Evolutionary conservation across 2,888 invertebrate genomes (phyloP).

Genomic region (Ceraclea dissimilis): DNA sequence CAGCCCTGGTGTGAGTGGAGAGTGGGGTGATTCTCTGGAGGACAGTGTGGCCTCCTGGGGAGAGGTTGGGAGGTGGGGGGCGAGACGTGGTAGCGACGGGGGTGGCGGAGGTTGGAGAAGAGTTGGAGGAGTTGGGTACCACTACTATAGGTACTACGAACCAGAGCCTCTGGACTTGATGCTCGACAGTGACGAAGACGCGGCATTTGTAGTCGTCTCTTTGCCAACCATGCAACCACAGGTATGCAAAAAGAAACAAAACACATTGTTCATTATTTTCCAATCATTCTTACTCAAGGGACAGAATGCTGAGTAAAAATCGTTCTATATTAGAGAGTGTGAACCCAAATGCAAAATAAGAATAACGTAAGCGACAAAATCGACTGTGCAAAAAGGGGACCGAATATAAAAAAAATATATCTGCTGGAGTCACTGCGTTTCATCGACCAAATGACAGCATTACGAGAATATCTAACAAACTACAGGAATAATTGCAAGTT

Average conservation of each 20-base stretch:
- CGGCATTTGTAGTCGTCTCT: slow-evolving; percentile 59
- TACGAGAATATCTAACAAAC: too few relatives aligned
- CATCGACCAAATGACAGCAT: too few relatives aligned
- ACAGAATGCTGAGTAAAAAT: too few relatives aligned
- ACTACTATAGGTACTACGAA: slow-evolving; percentile 41
- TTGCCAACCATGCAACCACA: slow-evolving; percentile 52
- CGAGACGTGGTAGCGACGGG: slow-evolving; percentile 16
- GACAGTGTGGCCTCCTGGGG: slow-evolving; percentile 15
- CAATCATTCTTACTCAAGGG: too few relatives aligned
- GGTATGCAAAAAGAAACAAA: slow-evolving; percentile 16
- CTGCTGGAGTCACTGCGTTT: too few relatives aligned
- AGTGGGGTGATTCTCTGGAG: neutral
- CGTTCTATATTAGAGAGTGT: too few relatives aligned
- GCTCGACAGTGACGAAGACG: slow-evolving; percentile 60
- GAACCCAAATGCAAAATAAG: too few relatives aligned
- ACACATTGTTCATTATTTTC: too few relatives aligned
- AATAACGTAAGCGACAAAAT: too few relatives aligned
- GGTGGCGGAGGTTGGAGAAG: slow-evolving; percentile 17
- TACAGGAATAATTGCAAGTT: too few relatives aligned
- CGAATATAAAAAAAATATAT: too few relatives aligned
- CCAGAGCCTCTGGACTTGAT: slow-evolving; percentile 41
- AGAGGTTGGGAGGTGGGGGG: slow-evolving; percentile 18
- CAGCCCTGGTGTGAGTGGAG: neutral
- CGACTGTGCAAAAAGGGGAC: too few relatives aligned
- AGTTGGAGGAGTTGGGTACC: slow-evolving; percentile 29